Evolutionary conservation across 2,113 vertebrate species (phyloP), one percentile per base, ranked within the genome.

Genomic region (Pica pica): DNA sequence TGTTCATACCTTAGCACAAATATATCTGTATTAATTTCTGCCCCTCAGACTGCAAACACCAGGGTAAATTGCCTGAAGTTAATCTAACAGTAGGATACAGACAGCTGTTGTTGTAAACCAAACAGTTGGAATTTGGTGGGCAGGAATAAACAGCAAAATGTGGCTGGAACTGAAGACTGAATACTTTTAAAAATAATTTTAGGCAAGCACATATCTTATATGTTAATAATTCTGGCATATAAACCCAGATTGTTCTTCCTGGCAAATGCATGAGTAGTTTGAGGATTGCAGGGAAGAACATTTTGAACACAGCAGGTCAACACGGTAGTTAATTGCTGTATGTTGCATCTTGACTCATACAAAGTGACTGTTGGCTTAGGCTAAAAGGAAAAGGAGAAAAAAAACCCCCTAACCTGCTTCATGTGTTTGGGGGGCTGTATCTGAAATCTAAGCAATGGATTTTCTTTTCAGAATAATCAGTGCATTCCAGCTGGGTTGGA

Each of bases 401-500:
- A 35, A 13, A 0, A n/a, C n/a, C n/a, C 10, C 9, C n/a, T 33
- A 18, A 35, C 5, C 13, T 37, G 2, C 19, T 73, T 67, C 2
- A 9, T 30, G 27, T 47, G 23, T 28, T 5, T 42, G 13, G 1
- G 13, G 37, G 46, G 16, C 33, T 6, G 3, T 9, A 16, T 11
- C 6, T 18, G 30, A 41, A 55, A 35, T 30, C 75, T 91, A 39
- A 87, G n/a, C 2, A 42, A 83, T 83, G 60, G 20, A 26, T 96
- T 90, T 94, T 95, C 79, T 90, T 97, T 96, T 78, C 98, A 99
- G 99, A 99, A 99, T 93, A 98, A 99, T 37, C 99, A 98, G 46
- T 99, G 99, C 97, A 98, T 99, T 97, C 99, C 99, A 30, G 98
- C 98, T 22, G 99, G 99, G 87, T 96, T 99, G 96, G 99, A 99